These are phyloP conservation scores for Actinemys pallida DNA, from an alignment of 2,113 vertebrate genomes.

Conservation along the genomic window DNA sequence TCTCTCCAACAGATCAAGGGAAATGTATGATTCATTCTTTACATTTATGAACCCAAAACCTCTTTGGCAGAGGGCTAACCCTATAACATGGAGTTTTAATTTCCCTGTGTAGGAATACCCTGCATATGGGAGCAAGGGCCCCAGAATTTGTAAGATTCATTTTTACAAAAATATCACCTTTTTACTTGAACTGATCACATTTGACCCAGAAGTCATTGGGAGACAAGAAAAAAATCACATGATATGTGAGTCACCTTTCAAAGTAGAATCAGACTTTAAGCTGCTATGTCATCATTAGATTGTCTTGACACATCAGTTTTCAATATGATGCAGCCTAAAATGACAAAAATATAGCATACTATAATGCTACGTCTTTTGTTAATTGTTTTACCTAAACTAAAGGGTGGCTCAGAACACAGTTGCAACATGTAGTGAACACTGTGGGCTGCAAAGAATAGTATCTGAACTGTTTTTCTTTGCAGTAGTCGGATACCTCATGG, in stretches of 20 bases:
- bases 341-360: neutral
- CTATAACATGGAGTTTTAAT: neutral
- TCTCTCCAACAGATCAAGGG: neutral
- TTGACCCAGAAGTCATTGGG: neutral
- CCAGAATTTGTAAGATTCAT: accelerated
- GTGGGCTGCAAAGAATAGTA: neutral
- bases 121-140: neutral
- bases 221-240: accelerated
- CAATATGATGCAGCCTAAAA: neutral
- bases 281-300: neutral
- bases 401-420: neutral
- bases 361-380: neutral
- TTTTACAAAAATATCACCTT: neutral
- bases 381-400: neutral
- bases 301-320: neutral
- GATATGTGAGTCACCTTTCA: neutral
- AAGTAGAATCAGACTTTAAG: neutral
- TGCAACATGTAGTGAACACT: neutral
- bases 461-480: neutral
- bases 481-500: neutral
- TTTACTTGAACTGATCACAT: neutral
- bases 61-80: neutral
- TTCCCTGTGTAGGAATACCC: neutral
- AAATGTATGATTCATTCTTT: neutral
- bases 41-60: neutral